Evolutionary conservation across 2,888 invertebrate genomes (phyloP).

Genomic region (Melanostoma mellinum): DNA sequence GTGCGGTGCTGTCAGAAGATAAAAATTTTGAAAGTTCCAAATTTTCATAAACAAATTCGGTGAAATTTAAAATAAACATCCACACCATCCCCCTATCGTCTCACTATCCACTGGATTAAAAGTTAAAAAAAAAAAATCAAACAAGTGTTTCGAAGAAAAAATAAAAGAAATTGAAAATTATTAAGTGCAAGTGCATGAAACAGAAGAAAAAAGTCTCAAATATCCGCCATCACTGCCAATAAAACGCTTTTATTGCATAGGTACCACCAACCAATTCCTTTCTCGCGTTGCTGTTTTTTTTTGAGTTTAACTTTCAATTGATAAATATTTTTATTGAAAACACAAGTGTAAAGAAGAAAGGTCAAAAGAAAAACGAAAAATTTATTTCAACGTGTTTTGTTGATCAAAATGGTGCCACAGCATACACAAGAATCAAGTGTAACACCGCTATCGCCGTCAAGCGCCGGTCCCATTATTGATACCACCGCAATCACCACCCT

Average conservation of each 20-base stretch:
- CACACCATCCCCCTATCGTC: slow-evolving; percentile 18
- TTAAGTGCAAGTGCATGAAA: slow-evolving; percentile 22
- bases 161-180: not conserved
- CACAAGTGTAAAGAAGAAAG: slow-evolving; percentile 17
- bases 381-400: slow-evolving; percentile 50
- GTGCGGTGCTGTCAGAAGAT: slow-evolving; percentile 41
- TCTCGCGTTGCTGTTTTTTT: not conserved
- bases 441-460: slow-evolving; percentile 74
- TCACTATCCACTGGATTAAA: slow-evolving; percentile 45
- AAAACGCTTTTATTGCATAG: not conserved
- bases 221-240: slow-evolving; percentile 19
- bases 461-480: slow-evolving; percentile 64
- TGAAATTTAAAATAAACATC: slow-evolving; percentile 10
- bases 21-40: slow-evolving; percentile 23
- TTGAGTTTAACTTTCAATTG: slow-evolving; percentile 5
- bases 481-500: slow-evolving; percentile 6
- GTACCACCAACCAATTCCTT: no score
- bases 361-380: slow-evolving; percentile 19
- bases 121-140: slow-evolving; percentile 35
- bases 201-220: slow-evolving; percentile 21
- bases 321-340: slow-evolving; percentile 6
- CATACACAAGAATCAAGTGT: slow-evolving; percentile 77
- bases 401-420: slow-evolving; percentile 77
- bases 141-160: slow-evolving; percentile 17
- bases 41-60: slow-evolving; percentile 34